Base-by-base conservation (phyloP, 2,797 vertebrate species). In the Gymnocypris eckloni region DNA sequence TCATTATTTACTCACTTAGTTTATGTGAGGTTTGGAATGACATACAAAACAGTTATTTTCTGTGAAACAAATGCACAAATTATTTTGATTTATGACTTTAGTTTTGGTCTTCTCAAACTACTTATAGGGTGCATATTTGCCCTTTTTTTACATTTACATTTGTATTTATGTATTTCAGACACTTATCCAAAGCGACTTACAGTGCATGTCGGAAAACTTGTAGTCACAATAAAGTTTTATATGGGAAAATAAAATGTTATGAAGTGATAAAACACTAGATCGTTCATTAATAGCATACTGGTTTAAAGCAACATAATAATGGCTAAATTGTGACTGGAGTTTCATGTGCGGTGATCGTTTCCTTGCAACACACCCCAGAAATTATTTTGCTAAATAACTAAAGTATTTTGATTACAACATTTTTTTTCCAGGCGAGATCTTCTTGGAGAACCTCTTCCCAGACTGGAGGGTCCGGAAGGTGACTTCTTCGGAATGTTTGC, bases 401-500 rank as follows among this genome's bases (percentile, higher is more conserved):
- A 76, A n/a, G 25, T 75, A 25, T 82, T 43, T 33, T 37, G 11
- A 50, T 43, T 0, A 41, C 28, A 4, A 64, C 37, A 28, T 66
- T 81, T 33, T n/a, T 69, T 25, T 59, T 8, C 8, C 86, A 96
- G 95, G 86, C 16, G 95, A 94, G 3, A 93, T 96, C 85, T 95
- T 97, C 41, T 8, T 93, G 18, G 75, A 91, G 1, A 96, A 96
- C 82, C 84, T 96, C n/a, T 83, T 89, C 70, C 94, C 94, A 1
- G 81, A 90, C 18, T 95, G 91, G 92, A 90, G 85, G 92, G 87
- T 5, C 2, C 81, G 18, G 33, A 91, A 0, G 83, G 87, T 2
- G 82, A 69, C 85, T 96, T 96, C 88, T 96, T 96, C 79, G 79
- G 90, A 56, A 94, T 95, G 93, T 96, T 97, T 88, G 93, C 95